Evolutionary conservation across 2,888 invertebrate genomes (phyloP), one percentile per base, ranked within the genome.

Genomic region (Mimas tiliae): DNA sequence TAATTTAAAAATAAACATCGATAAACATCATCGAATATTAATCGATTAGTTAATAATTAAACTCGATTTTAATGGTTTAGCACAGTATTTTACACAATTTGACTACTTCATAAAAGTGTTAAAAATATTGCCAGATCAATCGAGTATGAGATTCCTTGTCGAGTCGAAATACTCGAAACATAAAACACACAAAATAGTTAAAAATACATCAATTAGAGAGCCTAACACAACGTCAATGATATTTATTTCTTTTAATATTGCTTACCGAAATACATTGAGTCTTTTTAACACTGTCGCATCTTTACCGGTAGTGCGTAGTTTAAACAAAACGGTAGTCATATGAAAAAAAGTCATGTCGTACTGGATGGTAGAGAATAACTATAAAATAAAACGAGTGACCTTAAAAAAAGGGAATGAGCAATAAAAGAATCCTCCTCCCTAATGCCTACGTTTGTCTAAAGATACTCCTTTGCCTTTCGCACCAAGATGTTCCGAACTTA

Each of bases 241-340:
- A 42, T 51, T 51, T 62, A 42, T 52, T 62, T 33, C 53, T 65
- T 73, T 70, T 74, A 74, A 77, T 92, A 92, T 93, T 93, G 91
- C 91, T 92, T 89, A 79, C 71, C 75, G 77, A 86, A 89, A 89
- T 90, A 90, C 88, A 88, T 89, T 88, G 84, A 87, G 79, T 82
- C 77, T 76, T 52, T 27, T 52, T 42, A 21, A 12, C 27, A 58
- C 58, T 74, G 71, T 69, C 69, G 63, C 72, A 69, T 72, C 71
- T 70, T 63, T 68, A 69, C 68, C 19, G 62, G n/a, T n/a, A n/a
- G n/a, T n/a, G n/a, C n/a, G n/a, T 21, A 27, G 8, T 11, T 21
- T 63, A 65, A 68, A 19, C 6, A 12, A 58, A 42, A 38, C 8
- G 73, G 74, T 72, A 27, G 4, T 70, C 7, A 9, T 38, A 38